Evolutionary conservation across 2,113 vertebrate species (phyloP), one percentile per base, ranked within the genome.

Genomic region (Baryphthengus martii): DNA sequence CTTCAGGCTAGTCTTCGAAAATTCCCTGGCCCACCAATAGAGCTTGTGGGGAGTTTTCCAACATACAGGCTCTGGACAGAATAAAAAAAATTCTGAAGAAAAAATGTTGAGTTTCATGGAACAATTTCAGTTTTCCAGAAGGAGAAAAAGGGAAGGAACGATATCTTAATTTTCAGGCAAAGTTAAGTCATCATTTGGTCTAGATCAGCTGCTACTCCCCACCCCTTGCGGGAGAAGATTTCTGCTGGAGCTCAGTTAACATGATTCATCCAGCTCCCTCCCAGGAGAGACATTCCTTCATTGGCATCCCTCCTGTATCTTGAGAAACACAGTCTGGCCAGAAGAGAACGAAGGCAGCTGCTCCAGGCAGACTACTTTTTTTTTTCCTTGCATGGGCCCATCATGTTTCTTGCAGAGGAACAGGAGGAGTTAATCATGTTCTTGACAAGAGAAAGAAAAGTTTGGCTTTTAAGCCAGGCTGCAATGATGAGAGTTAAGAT

Each of bases 271-370:
- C 93, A 92, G 3, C 20, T 39, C 26, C 62, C 44, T 86, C 96
- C 93, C 94, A 93, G 65, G 94, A 81, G 95, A 81, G 61, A 44
- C 52, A 42, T 93, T 40, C 61, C 80, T 89, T 87, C 73, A 4
- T 47, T 93, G 95, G 86, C 96, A 84, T 85, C 70, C 68, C 86
- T 96, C 86, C 87, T 93, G 83, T 21, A 93, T 86, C 89, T 83
- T 63, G 93, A 95, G 85, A 81, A 96, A 87, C 59, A 35, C 53
- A 63, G 55, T 4, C 79, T 3, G 2, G 79, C 72, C 55, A 74
- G 68, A 85, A 78, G 21, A 85, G 94, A 86, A 89, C 0, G 0
- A 18, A 95, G 80, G 56, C 96, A 95, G 95, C 95, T 96, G 94
- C 84, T 97, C 68, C 80, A 52, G 45, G 37, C 7, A 5, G 75